These are phyloP conservation scores for Cygnus buccinator DNA, from an alignment of 2,113 vertebrate species.

Conservation along the genomic window DNA sequence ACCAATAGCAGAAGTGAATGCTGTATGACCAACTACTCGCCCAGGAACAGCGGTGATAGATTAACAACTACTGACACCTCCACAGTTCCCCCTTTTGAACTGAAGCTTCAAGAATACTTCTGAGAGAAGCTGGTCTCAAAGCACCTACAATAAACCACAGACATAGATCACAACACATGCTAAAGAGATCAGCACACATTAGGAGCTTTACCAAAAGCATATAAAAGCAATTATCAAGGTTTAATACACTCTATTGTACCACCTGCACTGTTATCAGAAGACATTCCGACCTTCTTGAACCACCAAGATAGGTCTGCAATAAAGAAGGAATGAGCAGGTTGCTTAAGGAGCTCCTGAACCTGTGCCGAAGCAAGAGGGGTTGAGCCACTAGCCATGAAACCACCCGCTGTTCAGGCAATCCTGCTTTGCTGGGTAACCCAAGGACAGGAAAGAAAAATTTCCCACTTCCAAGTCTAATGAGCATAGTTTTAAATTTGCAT, in stretches of 20 bases:
- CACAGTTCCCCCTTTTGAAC: neutral
- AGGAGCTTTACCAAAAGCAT: neutral
- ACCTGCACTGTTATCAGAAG: neutral
- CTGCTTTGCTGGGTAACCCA: neutral
- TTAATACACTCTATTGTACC: neutral
- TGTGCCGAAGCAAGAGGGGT: neutral
- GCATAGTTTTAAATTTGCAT: neutral
- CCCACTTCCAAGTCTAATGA: neutral
- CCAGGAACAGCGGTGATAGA: neutral
- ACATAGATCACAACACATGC: neutral
- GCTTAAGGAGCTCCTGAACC: neutral
- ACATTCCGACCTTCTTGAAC: neutral
- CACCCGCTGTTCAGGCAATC: neutral
- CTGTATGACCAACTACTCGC: neutral
- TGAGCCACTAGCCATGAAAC: neutral
- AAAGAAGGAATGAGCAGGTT: neutral
- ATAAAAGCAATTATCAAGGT: neutral
- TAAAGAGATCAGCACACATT: neutral
- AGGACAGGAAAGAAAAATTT: neutral
- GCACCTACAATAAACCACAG: neutral
- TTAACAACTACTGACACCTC: neutral
- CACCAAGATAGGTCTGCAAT: neutral
- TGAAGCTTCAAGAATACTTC: neutral
- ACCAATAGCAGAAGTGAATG: neutral
- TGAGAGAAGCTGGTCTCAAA: neutral